phyloP scores from a whole-genome alignment of 2,113 vertebrate genomes.

The Orientallactaga bullata region DNA sequence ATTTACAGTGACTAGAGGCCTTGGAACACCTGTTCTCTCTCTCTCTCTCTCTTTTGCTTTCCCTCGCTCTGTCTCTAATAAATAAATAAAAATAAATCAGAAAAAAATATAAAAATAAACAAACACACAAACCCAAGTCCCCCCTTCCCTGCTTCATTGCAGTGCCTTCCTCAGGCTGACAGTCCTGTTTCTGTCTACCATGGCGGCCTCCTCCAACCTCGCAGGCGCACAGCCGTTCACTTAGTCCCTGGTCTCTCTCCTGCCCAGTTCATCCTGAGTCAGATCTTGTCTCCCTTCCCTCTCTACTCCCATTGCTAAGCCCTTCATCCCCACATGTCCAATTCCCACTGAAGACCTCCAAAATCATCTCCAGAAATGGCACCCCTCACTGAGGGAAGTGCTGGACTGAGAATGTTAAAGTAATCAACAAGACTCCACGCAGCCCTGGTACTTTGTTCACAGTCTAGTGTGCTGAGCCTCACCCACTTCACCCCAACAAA shows the following conservation, averaged over 20 bases:
- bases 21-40: no score
- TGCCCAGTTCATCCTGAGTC: neutral
- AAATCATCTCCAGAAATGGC: neutral
- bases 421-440: neutral
- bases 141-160: neutral
- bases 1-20: no score
- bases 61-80: no score
- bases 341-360: neutral
- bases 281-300: neutral
- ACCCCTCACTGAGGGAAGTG: neutral
- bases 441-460: neutral
- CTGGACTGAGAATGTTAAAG: neutral
- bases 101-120: no score
- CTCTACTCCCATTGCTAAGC: neutral
- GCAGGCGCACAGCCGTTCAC: neutral
- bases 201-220: neutral
- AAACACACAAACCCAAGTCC: neutral
- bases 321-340: neutral
- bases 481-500: neutral
- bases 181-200: neutral
- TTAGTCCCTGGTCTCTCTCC: no score
- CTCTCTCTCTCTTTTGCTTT: no score
- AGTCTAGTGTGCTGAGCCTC: neutral
- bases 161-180: neutral
- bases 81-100: no score